Percentiles rank a stretch among this genome's conserved stretches.
Conservation (phyloP, 2,797 vertebrate genomes). For the Hemitrygon akajei region DNA sequence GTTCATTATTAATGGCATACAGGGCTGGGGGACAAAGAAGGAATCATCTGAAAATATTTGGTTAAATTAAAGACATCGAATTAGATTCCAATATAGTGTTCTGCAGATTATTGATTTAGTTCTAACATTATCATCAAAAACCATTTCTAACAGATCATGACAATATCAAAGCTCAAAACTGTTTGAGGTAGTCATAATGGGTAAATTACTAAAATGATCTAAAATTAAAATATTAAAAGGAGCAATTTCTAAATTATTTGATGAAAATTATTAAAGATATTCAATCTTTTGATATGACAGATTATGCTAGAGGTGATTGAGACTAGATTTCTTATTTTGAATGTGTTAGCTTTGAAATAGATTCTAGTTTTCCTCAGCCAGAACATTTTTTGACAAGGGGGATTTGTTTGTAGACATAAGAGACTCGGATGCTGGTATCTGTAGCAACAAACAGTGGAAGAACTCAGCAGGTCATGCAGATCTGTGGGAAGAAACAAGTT, state of each 20-base stretch:
- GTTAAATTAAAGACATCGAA: not conserved
- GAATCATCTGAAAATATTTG: not conserved
- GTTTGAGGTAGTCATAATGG: not conserved
- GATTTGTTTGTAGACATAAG: too few relatives aligned
- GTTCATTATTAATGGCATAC: not conserved
- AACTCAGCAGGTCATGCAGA: too few relatives aligned
- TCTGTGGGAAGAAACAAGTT: too few relatives aligned
- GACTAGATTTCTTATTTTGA: not conserved
- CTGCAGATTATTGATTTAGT: not conserved
- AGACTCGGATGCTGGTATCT: too few relatives aligned
- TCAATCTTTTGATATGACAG: not conserved
- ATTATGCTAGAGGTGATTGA: not conserved
- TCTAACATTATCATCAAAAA: not conserved
- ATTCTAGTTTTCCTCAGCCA: not conserved
- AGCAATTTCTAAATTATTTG: too few relatives aligned
- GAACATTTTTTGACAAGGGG: not conserved
- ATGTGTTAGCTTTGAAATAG: not conserved
- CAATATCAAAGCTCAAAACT: not conserved
- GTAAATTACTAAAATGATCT: not conserved
- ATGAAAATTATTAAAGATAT: not conserved
- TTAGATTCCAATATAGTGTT: slow-evolving; percentile 1
- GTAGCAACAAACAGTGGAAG: too few relatives aligned
- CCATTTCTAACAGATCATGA: not conserved
- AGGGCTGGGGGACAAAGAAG: not conserved
- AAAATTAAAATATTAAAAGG: not conserved